Percentiles rank a stretch among this genome's conserved stretches.
Evolutionary conservation across 1,140 invertebrate genomes (phyloP).

Genomic region (Drosophila bocqueti): DNA sequence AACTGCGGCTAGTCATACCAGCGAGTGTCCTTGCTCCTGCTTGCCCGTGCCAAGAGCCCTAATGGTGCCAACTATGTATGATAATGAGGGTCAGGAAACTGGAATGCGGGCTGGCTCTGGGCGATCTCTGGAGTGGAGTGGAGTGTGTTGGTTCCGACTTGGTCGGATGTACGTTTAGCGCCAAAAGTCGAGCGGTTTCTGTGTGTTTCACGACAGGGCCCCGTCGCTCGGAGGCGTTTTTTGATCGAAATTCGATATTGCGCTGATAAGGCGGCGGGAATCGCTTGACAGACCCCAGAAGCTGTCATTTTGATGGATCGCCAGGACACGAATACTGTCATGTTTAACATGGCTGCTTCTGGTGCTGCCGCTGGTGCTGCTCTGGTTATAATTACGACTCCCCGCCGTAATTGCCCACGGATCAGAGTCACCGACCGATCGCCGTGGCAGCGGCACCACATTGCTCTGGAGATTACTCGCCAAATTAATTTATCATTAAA

Average conservation of each 20-base stretch:
- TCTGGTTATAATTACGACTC: slow-evolving; percentile 75
- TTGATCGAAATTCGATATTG: slow-evolving; percentile 85
- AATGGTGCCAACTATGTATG: slow-evolving; percentile 77
- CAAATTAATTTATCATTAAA: slow-evolving; percentile 71
- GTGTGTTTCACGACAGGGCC: slow-evolving; percentile 20
- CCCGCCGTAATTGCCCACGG: slow-evolving; percentile 39
- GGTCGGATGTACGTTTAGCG: slow-evolving; percentile 63
- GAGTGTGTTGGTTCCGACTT: slow-evolving; percentile 1
- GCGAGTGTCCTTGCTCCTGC: slow-evolving; percentile 65
- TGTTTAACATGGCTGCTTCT: slow-evolving; percentile 69
- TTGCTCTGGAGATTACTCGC: slow-evolving; percentile 54
- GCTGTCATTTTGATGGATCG: slow-evolving; percentile 82
- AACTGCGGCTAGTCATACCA: slow-evolving; percentile 34
- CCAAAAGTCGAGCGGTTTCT: slow-evolving; percentile 68
- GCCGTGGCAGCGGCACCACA: slow-evolving; percentile 17
- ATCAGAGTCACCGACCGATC: slow-evolving; percentile 32
- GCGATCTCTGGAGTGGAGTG: slow-evolving; percentile 3
- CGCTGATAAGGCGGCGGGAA: slow-evolving; percentile 70
- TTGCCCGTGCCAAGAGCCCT: slow-evolving; percentile 50
- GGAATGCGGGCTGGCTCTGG: slow-evolving; percentile 55
- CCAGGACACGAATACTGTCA: slow-evolving; percentile 77
- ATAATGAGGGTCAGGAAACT: slow-evolving; percentile 78
- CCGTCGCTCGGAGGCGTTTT: slow-evolving; percentile 71
- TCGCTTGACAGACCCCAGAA: slow-evolving; percentile 58
- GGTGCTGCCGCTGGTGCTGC: slow-evolving; percentile 42